Conservation (phyloP, 2,888 invertebrate species). For the Villa cingulata region DNA sequence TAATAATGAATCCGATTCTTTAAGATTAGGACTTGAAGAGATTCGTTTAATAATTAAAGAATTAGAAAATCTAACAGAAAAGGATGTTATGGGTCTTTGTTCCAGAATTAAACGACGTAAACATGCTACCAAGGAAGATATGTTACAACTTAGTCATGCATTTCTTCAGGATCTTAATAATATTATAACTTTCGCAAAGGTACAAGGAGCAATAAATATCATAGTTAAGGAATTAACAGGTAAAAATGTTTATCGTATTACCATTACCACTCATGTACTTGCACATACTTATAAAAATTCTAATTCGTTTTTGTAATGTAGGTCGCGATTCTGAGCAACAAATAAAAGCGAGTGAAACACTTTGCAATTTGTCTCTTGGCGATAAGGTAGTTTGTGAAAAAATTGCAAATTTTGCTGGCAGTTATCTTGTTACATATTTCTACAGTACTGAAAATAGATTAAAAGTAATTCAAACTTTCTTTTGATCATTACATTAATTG, state of each 20-base stretch:
- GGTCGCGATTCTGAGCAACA: slow-evolving; percentile 25
- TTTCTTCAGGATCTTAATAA: slow-evolving; percentile 28
- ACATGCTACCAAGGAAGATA: slow-evolving; percentile 27
- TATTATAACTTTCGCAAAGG: slow-evolving; percentile 25
- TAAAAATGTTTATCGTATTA: slow-evolving; percentile 12
- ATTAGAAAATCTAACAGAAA: slow-evolving; percentile 23
- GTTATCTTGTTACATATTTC: slow-evolving; percentile 29
- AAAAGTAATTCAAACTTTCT: slow-evolving; percentile 12
- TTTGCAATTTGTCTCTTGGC: slow-evolving; percentile 33
- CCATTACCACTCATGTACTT: no score
- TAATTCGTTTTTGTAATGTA: no score
- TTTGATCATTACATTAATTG: no score
- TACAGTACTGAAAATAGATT: slow-evolving; percentile 22
- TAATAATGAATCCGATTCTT: slow-evolving; percentile 20
- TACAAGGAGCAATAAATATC: slow-evolving; percentile 28
- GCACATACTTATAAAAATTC: no score
- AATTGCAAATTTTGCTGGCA: slow-evolving; percentile 25
- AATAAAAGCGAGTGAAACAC: slow-evolving; percentile 26
- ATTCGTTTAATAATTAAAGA: slow-evolving; percentile 23
- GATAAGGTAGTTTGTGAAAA: slow-evolving; percentile 27
- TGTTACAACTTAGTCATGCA: slow-evolving; percentile 28
- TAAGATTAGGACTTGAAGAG: slow-evolving; percentile 29
- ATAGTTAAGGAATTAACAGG: slow-evolving; percentile 32
- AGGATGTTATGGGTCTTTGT: slow-evolving; percentile 28
- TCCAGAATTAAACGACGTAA: slow-evolving; percentile 29